phyloP scores from a whole-genome alignment of 2,113 vertebrate species.

The Scolopax mira region DNA sequence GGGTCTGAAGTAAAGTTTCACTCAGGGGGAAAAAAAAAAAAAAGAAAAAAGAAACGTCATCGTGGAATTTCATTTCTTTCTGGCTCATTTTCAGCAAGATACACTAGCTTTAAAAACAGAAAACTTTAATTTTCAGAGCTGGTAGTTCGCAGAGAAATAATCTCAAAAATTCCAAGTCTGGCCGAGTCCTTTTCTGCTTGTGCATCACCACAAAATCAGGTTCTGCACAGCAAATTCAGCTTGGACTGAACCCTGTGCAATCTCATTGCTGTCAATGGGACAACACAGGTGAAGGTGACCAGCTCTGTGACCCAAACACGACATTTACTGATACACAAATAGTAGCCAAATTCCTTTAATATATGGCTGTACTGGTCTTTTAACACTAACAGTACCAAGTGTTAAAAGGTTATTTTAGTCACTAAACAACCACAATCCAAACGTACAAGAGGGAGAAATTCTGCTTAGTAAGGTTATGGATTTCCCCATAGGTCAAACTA shows the following conservation, averaged over 20 bases:
- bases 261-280: neutral
- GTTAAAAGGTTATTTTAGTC: neutral
- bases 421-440: neutral
- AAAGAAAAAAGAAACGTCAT: neutral
- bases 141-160: neutral
- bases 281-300: neutral
- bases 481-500: neutral
- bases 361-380: neutral
- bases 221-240: neutral
- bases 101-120: neutral
- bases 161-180: neutral
- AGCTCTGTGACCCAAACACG: neutral
- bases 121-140: neutral
- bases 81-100: neutral
- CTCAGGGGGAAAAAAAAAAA: neutral
- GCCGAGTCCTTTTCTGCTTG: neutral
- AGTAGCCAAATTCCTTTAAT: neutral
- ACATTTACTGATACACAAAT: neutral
- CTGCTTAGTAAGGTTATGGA: neutral
- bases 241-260: neutral
- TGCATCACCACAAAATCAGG: neutral
- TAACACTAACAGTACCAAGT: neutral
- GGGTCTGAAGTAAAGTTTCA: neutral
- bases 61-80: neutral
- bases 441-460: neutral